Evolutionary conservation across 2,888 invertebrate genomes (phyloP).

Genomic region (Epistrophe grossulariae): DNA sequence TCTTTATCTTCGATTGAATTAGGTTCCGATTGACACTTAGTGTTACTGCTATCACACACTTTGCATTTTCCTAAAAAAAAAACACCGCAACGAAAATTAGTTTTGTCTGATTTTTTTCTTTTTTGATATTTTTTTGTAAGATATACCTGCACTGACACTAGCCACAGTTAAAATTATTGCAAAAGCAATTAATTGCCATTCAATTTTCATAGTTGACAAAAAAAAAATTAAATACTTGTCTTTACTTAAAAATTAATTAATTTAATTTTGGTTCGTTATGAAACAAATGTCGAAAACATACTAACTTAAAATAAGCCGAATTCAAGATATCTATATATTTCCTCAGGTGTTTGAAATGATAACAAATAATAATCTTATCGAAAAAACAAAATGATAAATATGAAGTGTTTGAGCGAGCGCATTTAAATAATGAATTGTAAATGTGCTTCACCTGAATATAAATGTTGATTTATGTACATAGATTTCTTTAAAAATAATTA

Average conservation of each 20-base stretch:
- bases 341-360: constrained; percentile 33
- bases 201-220: constrained; percentile 39
- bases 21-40: constrained; percentile 1
- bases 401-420: constrained; percentile 18
- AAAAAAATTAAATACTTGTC: background rate
- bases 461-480: no score
- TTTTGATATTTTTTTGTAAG: background rate
- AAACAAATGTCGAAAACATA: constrained; percentile 9
- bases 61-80: constrained; percentile 36
- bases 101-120: background rate
- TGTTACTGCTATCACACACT: constrained; percentile 18
- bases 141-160: constrained; percentile 16
- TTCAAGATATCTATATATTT: constrained; percentile 36
- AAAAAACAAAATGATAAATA: constrained; percentile 55
- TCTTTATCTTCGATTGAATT: background rate
- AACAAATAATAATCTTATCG: constrained; percentile 41
- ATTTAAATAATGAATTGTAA: constrained; percentile 3
- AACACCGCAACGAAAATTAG: background rate
- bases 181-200: constrained; percentile 25
- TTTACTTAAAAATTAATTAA: background rate
- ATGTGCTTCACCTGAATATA: constrained; percentile 27
- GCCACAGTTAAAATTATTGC: constrained; percentile 34
- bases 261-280: constrained; percentile 3
- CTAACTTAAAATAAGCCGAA: constrained; percentile 37
- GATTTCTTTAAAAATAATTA: no score